Conservation (phyloP, 2,888 invertebrate genomes). For the Nephrotoma guestfalica region DNA sequence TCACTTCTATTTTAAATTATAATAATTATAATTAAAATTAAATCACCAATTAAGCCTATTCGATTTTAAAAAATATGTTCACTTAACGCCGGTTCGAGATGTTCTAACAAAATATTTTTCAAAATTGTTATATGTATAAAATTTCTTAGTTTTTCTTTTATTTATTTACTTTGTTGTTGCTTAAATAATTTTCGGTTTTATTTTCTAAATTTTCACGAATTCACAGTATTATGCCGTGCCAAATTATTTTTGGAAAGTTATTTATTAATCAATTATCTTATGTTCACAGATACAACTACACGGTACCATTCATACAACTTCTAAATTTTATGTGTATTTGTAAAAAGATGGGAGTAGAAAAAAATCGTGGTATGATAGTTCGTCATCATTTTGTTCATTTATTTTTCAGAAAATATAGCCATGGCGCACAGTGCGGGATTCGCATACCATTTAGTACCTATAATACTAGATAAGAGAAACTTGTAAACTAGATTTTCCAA, state of each 20-base stretch:
- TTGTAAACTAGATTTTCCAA: no score
- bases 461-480: no score
- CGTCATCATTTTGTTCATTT: not conserved
- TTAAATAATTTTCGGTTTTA: not conserved
- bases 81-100: conserved; percentile 32
- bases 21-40: not conserved
- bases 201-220: not conserved
- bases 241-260: conserved; percentile 30
- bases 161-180: not conserved
- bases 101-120: conserved; percentile 20
- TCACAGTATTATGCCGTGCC: conserved; percentile 12
- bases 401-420: not conserved
- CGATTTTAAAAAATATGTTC: conserved; percentile 15
- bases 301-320: not conserved
- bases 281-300: not conserved
- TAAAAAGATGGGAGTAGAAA: not conserved
- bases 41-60: not conserved
- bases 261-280: conserved; percentile 1
- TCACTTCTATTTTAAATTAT: not conserved
- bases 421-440: not conserved
- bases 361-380: not conserved
- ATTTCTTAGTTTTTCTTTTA: not conserved
- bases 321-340: not conserved
- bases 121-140: conserved; percentile 3
- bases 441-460: no score